Base-by-base conservation (phyloP, 2,113 vertebrate genomes). In the Ploceus nigricollis region DNA sequence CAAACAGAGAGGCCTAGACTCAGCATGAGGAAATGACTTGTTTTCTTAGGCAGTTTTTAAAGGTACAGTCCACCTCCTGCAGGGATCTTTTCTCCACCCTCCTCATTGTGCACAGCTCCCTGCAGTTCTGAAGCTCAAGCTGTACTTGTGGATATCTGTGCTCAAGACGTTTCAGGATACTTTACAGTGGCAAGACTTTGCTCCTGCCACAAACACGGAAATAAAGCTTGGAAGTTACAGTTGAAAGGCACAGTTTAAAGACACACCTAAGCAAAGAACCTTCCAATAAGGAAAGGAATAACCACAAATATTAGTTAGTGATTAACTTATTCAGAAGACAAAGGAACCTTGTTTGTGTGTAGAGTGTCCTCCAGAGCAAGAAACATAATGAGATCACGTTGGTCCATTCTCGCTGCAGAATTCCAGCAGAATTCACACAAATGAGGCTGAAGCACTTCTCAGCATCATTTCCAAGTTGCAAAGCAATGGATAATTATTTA, bases 341-440 rank as follows among this genome's bases (percentile, higher is more conserved):
- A 79, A 72, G 35, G 33, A 56, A 24, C 23, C n/a, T 37, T 18
- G 8, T 31, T 77, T 42, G 10, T 70, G 18, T 30, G 15, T 4
- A 11, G 10, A 75, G 11, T 37, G 21, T 19, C 40, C 54, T 60
- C 37, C 53, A 87, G 25, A 37, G 8, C 13, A 90, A 68, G 27
- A 51, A 71, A 13, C 1, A 0, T 3, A 27, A 77, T 21, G 28
- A 64, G 9, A 8, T 18, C 11, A 1, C 0, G 0, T 6, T 35
- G 19, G 19, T 53, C 39, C 8, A 7, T 10, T 87, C 18, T 30
- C 60, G 31, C 6, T 35, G n/a, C 31, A 70, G 35, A 79, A 73
- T 5, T 17, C 28, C 4, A 23, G 22, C 31, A 53, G 39, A 75
- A 76, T 5, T 23, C 35, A n/a, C 23, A 15, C 9, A 50, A 60